Evolutionary conservation across 2,113 vertebrate species (phyloP).

Genomic region (Pyrgilauda ruficollis): DNA sequence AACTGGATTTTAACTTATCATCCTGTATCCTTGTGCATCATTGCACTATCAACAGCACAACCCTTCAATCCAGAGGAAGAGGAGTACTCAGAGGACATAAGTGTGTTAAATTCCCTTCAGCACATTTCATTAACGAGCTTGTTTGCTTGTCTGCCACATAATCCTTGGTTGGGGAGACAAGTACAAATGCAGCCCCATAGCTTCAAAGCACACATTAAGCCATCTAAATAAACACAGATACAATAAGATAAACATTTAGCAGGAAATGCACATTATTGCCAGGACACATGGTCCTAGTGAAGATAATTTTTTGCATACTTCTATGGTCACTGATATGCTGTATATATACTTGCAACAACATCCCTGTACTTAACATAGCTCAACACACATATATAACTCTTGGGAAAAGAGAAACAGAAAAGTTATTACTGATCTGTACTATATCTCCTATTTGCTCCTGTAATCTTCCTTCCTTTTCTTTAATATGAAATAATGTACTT

Average conservation of each 20-base stretch:
- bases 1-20: conserved; percentile 22
- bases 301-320: background rate
- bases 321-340: background rate
- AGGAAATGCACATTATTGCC: background rate
- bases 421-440: background rate
- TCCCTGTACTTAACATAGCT: background rate
- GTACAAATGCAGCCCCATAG: background rate
- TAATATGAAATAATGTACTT: background rate
- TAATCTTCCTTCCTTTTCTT: background rate
- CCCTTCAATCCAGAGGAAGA: background rate
- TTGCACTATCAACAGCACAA: background rate
- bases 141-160: background rate
- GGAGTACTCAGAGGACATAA: background rate
- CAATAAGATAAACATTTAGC: background rate
- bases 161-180: background rate
- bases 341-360: background rate
- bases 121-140: background rate
- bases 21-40: background rate
- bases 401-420: background rate
- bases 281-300: background rate
- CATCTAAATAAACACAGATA: background rate
- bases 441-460: background rate
- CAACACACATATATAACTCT: background rate
- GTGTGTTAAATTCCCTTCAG: background rate
- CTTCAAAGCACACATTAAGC: background rate